phyloP scores from a whole-genome alignment of 2,888 invertebrate genomes.

The Amphipoea oculea region DNA sequence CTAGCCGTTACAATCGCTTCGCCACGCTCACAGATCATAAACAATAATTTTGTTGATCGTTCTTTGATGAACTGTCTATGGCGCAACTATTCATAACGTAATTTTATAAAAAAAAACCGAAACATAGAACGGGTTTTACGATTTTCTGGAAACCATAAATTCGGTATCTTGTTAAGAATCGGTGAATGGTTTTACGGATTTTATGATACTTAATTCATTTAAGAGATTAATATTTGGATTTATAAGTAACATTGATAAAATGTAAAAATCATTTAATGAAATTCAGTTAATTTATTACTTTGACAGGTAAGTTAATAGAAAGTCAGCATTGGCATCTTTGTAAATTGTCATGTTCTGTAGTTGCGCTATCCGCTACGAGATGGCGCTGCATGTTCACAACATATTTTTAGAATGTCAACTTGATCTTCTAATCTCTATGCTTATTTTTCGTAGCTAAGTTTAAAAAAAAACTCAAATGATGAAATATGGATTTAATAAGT shows the following conservation, averaged over 20 bases:
- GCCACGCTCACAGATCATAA: slow-evolving; percentile 79
- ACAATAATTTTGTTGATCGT: slow-evolving; percentile 75
- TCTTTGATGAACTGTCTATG: slow-evolving; percentile 70
- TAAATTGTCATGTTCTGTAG: slow-evolving; percentile 24
- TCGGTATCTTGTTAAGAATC: slow-evolving; percentile 50
- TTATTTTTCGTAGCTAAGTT: neutral
- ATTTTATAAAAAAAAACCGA: slow-evolving; percentile 43
- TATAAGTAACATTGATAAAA: neutral
- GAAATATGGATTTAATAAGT: neutral
- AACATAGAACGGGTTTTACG: slow-evolving; percentile 37
- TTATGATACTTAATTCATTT: neutral
- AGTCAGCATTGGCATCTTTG: neutral
- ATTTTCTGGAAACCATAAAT: slow-evolving; percentile 51
- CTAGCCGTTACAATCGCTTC: slow-evolving; percentile 73
- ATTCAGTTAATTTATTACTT: neutral
- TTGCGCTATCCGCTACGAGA: slow-evolving; percentile 81
- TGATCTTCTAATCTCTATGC: too few relatives aligned
- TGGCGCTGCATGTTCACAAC: slow-evolving; percentile 72
- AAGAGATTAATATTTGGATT: neutral
- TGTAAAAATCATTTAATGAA: neutral
- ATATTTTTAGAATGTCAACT: neutral
- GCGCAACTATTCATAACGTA: slow-evolving; percentile 39
- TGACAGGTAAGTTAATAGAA: too few relatives aligned
- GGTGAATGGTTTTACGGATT: slow-evolving; percentile 33
- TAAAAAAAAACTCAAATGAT: neutral